Conservation (phyloP, 2,797 vertebrate species). For the Morus bassanus region DNA sequence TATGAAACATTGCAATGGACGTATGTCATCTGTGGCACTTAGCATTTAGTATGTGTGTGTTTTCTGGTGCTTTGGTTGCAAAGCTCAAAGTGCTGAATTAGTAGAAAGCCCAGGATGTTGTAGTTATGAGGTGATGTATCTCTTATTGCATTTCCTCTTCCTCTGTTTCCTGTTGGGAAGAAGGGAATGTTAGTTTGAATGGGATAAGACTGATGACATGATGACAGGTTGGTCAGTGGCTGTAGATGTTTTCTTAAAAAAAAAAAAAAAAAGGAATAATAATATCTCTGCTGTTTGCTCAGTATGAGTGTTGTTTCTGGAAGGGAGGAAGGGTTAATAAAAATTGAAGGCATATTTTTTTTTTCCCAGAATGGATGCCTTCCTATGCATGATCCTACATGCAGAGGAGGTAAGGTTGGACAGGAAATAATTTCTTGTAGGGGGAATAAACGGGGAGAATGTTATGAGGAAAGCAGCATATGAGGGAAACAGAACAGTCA, state of each 20-base stretch:
- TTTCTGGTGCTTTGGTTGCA: background rate
- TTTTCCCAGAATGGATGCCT: background rate
- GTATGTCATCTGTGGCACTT: background rate
- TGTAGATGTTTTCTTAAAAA: background rate
- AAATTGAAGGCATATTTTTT: background rate
- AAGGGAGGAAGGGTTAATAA: background rate
- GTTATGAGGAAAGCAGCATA: background rate
- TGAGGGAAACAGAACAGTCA: background rate
- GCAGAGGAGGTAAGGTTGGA: background rate
- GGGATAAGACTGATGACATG: background rate
- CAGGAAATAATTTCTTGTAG: background rate
- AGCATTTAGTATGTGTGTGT: background rate
- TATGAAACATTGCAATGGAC: background rate
- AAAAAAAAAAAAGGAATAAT: background rate
- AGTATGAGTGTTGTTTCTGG: background rate
- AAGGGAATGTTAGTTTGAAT: background rate
- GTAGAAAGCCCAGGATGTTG: background rate
- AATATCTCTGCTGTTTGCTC: background rate
- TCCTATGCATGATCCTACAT: background rate
- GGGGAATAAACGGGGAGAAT: background rate
- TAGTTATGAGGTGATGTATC: background rate
- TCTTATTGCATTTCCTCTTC: background rate
- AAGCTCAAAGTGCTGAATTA: background rate
- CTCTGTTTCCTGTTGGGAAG: background rate
- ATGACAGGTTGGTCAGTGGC: background rate